Percentiles rank a stretch among this genome's conserved stretches.
Evolutionary conservation across 2,113 vertebrate genomes (phyloP).

Genomic region (Pedionomus torquatus): DNA sequence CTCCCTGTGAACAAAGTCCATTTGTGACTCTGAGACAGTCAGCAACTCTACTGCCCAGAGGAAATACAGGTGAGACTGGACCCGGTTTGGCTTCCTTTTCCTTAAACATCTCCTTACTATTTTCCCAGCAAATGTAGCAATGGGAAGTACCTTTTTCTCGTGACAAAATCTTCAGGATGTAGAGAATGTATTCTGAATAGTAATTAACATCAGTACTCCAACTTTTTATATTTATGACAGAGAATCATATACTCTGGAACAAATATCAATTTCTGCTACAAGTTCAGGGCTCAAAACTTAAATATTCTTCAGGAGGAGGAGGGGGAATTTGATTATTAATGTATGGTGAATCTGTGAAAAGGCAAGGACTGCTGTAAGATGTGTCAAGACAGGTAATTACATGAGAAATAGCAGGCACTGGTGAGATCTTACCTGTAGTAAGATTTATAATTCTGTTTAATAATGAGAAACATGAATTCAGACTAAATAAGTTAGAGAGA

Average conservation of each 20-base stretch:
- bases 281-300: neutral
- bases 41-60: neutral
- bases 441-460: neutral
- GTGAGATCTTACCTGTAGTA: neutral
- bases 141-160: neutral
- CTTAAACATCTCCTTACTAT: neutral
- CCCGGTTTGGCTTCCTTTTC: neutral
- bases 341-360: neutral
- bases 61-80: neutral
- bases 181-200: neutral
- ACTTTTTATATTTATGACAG: neutral
- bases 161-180: neutral
- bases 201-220: neutral
- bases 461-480: neutral
- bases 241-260: neutral
- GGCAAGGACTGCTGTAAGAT: neutral
- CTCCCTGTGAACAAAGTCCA: neutral
- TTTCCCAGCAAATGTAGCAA: neutral
- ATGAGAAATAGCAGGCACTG: neutral
- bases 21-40: neutral
- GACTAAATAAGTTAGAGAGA: neutral
- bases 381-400: neutral
- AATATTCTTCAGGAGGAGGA: neutral
- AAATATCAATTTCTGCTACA: neutral
- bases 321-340: neutral